Percentiles rank a stretch among this genome's conserved stretches.
Evolutionary conservation across 2,888 invertebrate genomes (phyloP).

Genomic region (Diarsia brunnea): DNA sequence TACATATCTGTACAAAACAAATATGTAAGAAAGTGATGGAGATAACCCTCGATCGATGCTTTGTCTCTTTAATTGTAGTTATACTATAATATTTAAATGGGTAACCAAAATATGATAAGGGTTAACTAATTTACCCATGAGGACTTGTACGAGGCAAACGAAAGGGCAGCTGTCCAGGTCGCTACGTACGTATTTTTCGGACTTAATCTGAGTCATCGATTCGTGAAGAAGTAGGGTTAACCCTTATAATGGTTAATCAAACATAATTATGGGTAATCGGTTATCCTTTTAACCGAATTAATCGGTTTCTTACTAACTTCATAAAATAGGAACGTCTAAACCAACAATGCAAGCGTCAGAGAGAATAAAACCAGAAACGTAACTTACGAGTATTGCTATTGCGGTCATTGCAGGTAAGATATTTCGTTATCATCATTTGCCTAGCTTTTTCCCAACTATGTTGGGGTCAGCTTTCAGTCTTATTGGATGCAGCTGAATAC

Average conservation of each 20-base stretch:
- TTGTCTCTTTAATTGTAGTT: not conserved
- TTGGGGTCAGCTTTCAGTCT: no score
- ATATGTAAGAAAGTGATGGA: not conserved
- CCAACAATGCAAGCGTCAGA: not conserved
- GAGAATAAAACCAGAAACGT: not conserved
- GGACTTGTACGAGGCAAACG: not conserved
- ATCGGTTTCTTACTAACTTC: not conserved
- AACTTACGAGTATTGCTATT: not conserved
- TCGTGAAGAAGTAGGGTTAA: not conserved
- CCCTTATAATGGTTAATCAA: not conserved
- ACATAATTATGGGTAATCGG: not conserved
- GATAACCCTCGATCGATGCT: not conserved
- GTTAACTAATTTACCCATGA: not conserved
- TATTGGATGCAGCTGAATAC: no score
- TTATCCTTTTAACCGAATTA: not conserved
- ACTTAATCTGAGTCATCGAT: not conserved
- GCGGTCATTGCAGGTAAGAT: not conserved
- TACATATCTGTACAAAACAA: not conserved
- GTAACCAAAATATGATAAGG: not conserved
- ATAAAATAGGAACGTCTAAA: not conserved
- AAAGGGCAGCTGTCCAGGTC: not conserved
- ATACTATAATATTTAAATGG: not conserved
- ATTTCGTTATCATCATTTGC: no score
- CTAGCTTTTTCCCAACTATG: no score
- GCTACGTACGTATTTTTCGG: not conserved